Base-by-base conservation (phyloP, 1,140 invertebrate genomes). In the Ooceraea biroi region DNA sequence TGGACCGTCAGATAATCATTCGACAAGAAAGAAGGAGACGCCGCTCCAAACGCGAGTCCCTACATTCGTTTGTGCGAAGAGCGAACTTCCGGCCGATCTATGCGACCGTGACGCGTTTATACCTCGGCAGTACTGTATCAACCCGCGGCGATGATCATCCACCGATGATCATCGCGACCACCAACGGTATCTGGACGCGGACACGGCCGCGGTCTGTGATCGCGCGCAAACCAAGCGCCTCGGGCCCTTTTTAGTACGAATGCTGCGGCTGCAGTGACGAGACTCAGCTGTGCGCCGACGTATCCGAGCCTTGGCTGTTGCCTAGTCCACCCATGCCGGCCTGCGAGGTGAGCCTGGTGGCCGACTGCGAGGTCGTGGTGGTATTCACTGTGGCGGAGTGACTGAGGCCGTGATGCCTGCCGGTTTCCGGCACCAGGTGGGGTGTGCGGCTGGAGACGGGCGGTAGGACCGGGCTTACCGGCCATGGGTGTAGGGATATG, bases 351-450 rank as follows among this genome's bases (percentile, higher is more conserved):
- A 92, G 86, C 80, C 92, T 92, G 76, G 93, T 90, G 69, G 91
- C 90, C 84, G 92, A 92, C 84, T 92, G 92, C n/a, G 93, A 92
- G 41, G 85, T 87, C 27, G 90, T 88, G 11, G 88, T 87, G 78
- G 95, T 95, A 36, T 36, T 36, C 91, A 94, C 95, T 80, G 94
- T 90, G 83, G 88, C 93, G 91, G 84, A 94, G 92, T 84, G 94
- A 92, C 69, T 92, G 84, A 44, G 90, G 87, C 93, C 85, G 91
- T 84, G 92, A 89, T 92, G 65, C 93, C 87, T 95, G 92, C 90
- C 95, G 84, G 96, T 96, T 91, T 97, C 96, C 25, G 96, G 96
- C 57, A 97, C 96, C 68, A 97, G 95, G 92, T 97, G 96, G 66
- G 96, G 96, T 85, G 96, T 96, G 80, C 96, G 95, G 88, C 96